phyloP scores from a whole-genome alignment of 1,140 invertebrate genomes.

The Mercenaria mercenaria region DNA sequence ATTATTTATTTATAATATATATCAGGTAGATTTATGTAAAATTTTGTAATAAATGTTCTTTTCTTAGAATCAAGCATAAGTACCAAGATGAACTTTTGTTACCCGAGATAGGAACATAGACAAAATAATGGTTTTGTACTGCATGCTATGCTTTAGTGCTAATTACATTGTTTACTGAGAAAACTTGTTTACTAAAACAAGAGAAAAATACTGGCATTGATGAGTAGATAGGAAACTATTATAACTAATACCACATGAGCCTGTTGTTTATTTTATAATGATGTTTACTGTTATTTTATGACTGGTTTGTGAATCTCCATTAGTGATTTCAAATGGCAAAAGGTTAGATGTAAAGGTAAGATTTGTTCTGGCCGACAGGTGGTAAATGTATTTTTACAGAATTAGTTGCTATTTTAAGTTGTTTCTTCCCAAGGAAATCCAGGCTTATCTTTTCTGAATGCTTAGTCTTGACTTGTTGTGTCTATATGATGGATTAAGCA shows the following conservation, averaged over 20 bases:
- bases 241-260: slow-evolving; percentile 3
- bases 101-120: not conserved
- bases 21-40: no score
- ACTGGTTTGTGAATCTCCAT: not conserved
- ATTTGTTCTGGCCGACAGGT: not conserved
- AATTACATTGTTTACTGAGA: slow-evolving; percentile 25
- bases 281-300: not conserved
- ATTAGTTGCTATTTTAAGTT: not conserved
- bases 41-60: no score
- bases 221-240: not conserved
- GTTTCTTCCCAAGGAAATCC: not conserved
- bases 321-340: not conserved
- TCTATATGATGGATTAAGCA: no score
- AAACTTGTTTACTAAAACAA: slow-evolving; percentile 13
- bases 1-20: no score
- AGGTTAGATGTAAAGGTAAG: not conserved
- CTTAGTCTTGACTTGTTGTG: not conserved
- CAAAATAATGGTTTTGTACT: not conserved
- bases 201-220: slow-evolving; percentile 2
- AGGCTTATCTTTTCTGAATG: not conserved
- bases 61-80: not conserved
- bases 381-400: not conserved
- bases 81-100: not conserved
- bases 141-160: not conserved
- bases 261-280: slow-evolving; percentile 1